Evolutionary conservation across 2,888 invertebrate species (phyloP).

Genomic region (Achlya flavicornis): DNA sequence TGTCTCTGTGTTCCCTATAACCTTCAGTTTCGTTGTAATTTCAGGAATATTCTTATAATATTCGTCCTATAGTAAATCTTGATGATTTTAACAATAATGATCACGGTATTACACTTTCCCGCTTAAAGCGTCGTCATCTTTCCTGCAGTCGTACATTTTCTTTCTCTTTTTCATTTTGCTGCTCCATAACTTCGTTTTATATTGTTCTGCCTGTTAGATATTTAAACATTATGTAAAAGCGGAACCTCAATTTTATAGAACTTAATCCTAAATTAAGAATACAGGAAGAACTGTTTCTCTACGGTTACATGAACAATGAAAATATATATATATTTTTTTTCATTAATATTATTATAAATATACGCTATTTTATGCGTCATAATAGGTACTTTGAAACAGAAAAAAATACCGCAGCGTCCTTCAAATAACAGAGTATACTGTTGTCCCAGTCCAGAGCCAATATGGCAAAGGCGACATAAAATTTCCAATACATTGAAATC

Average conservation of each 20-base stretch:
- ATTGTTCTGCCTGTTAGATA: slow-evolving; percentile 46
- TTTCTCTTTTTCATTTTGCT: slow-evolving; percentile 33
- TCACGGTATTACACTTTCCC: slow-evolving; percentile 55
- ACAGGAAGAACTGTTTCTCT: neutral
- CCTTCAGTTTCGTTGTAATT: no score
- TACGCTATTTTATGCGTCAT: neutral
- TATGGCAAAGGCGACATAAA: slow-evolving; percentile 47
- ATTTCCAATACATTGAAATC: slow-evolving; percentile 56
- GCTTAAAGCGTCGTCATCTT: slow-evolving; percentile 38
- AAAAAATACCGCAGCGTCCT: slow-evolving; percentile 54
- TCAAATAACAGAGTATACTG: slow-evolving; percentile 44
- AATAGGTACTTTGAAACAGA: neutral
- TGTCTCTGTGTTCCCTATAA: no score
- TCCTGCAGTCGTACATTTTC: slow-evolving; percentile 22
- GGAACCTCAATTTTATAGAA: neutral
- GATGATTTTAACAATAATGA: slow-evolving; percentile 12
- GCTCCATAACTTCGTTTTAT: slow-evolving; percentile 43
- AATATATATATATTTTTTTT: no score
- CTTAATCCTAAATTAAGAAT: neutral
- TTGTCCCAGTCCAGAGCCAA: slow-evolving; percentile 49
- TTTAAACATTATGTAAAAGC: neutral
- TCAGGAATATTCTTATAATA: no score
- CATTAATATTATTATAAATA: no score
- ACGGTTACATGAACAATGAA: neutral
- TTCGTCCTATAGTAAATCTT: neutral